Evolutionary conservation across 2,888 invertebrate genomes (phyloP).

Genomic region (Meta bourneti): DNA sequence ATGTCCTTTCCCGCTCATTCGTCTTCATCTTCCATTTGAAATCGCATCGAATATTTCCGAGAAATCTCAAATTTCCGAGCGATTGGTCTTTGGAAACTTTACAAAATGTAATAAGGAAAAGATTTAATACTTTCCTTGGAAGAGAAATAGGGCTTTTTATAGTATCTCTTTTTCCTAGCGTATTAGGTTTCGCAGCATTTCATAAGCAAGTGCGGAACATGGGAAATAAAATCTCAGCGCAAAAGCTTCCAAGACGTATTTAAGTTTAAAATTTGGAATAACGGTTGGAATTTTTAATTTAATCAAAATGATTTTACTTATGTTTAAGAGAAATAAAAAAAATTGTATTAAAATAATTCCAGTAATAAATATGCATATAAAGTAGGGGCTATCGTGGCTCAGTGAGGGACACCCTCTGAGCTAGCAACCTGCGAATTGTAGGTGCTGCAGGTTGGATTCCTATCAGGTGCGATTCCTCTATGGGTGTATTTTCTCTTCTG

Average conservation of each 20-base stretch:
- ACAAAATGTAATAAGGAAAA: slow-evolving; percentile 23
- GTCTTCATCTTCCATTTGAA: slow-evolving; percentile 55
- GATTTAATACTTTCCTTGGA: neutral
- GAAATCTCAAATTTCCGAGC: slow-evolving; percentile 15
- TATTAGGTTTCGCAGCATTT: neutral
- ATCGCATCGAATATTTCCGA: slow-evolving; percentile 21
- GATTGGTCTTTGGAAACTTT: slow-evolving; percentile 21
- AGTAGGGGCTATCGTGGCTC: too few relatives aligned
- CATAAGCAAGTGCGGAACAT: neutral
- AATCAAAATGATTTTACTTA: too few relatives aligned
- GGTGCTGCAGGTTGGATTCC: too few relatives aligned
- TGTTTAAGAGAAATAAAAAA: too few relatives aligned
- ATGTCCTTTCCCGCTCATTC: neutral
- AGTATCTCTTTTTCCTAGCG: neutral
- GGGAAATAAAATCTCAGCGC: neutral
- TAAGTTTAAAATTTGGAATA: too few relatives aligned
- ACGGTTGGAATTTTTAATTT: too few relatives aligned
- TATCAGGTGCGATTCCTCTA: too few relatives aligned
- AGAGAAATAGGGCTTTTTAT: neutral
- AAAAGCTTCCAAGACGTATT: neutral
- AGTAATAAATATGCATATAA: too few relatives aligned
- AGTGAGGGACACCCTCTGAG: too few relatives aligned
- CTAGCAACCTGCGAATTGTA: too few relatives aligned
- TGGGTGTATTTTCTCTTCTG: too few relatives aligned
- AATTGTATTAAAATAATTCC: too few relatives aligned